A percentile compares a stretch with the other conserved stretches of the same genome.
These are phyloP conservation scores for Pipistrellus nathusii DNA, from an alignment of 2,797 vertebrate species.

Conservation along the genomic window DNA sequence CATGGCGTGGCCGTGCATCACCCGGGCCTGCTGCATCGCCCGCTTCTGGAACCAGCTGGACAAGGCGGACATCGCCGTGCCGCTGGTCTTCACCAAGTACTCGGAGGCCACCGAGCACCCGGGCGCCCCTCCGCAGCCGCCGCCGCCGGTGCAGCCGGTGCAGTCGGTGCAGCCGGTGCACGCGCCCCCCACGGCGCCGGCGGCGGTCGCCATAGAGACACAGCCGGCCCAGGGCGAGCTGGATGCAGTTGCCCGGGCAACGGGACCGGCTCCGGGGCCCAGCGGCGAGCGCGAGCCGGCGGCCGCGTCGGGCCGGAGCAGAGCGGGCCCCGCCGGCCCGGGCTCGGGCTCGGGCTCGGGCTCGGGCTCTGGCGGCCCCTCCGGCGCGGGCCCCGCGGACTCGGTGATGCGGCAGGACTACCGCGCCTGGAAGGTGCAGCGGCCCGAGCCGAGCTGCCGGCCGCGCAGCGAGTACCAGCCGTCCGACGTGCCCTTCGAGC, in stretches of 20 bases:
- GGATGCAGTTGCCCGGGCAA: slow-evolving; percentile 84
- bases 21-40: slow-evolving; percentile 98
- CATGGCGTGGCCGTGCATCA: slow-evolving; percentile 99
- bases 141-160: background rate
- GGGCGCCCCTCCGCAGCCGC: slow-evolving; percentile 88
- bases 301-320: slow-evolving; percentile 68
- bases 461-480: slow-evolving; percentile 95
- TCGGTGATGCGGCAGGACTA: slow-evolving; percentile 98
- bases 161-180: slow-evolving; percentile 80
- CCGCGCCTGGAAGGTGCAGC: slow-evolving; percentile 94
- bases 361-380: slow-evolving; percentile 50
- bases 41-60: slow-evolving; percentile 99
- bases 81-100: slow-evolving; percentile 96
- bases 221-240: slow-evolving; percentile 89
- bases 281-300: slow-evolving; percentile 63
- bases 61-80: slow-evolving; percentile 97
- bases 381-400: slow-evolving; percentile 87
- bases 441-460: slow-evolving; percentile 95
- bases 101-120: slow-evolving; percentile 93
- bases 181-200: slow-evolving; percentile 83
- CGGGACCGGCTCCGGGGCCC: slow-evolving; percentile 76
- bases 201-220: slow-evolving; percentile 91
- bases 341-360: slow-evolving; percentile 77
- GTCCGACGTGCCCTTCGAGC: slow-evolving; percentile 94
- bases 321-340: slow-evolving; percentile 39